Conservation (phyloP, 1,140 invertebrate species). For the Cydia pomonella region DNA sequence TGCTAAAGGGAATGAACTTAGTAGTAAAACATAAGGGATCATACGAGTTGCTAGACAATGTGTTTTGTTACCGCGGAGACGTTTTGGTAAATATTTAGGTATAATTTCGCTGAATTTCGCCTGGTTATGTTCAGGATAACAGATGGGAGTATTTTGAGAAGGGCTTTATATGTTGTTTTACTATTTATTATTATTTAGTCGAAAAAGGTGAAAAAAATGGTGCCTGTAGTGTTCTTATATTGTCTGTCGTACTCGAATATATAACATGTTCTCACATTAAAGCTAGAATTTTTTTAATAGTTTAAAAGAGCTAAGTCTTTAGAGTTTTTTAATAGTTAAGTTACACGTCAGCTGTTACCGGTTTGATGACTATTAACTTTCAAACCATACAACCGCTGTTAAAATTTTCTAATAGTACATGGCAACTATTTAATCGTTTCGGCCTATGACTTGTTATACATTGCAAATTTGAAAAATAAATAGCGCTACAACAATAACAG, state of each 20-base stretch:
- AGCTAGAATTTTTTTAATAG: not conserved
- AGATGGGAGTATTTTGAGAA: not conserved
- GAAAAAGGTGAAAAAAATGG: too few species aligned
- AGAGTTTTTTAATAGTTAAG: too few species aligned
- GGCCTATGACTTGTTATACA: too few species aligned
- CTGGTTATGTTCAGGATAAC: not conserved
- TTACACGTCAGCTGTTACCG: not conserved
- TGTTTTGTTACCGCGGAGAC: constrained; percentile 10
- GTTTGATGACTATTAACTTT: not conserved
- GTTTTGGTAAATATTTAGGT: constrained; percentile 13
- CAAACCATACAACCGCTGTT: not conserved
- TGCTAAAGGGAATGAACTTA: constrained; percentile 9
- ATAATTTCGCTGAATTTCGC: constrained; percentile 2
- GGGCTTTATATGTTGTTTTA: not conserved
- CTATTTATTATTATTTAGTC: not conserved
- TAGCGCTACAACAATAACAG: too few species aligned
- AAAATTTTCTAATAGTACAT: not conserved
- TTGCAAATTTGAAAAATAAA: too few species aligned
- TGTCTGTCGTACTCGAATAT: not conserved
- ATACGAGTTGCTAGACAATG: not conserved
- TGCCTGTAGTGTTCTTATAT: too few species aligned
- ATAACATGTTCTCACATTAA: not conserved
- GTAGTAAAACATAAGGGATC: constrained; percentile 20
- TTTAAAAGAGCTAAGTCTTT: too few species aligned
- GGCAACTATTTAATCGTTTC: too few species aligned